Conservation (phyloP, 2,797 vertebrate species). For the Hozukius guyotensis region DNA sequence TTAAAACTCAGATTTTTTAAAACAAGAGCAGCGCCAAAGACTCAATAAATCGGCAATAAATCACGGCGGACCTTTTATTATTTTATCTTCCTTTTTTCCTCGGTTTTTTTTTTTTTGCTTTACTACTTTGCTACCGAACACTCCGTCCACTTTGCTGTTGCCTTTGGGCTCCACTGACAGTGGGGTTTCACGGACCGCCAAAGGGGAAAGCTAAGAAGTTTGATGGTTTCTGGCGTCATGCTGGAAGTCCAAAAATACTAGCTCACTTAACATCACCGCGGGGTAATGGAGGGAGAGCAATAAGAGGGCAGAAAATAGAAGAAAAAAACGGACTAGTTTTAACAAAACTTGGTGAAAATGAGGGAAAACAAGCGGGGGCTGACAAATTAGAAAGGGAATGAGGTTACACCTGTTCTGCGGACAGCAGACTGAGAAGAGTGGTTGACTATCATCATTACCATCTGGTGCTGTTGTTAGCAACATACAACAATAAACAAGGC, state of each 20-base stretch:
- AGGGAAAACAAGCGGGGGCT: constrained; percentile 42
- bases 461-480: constrained; percentile 79
- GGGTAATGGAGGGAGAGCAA: constrained; percentile 52
- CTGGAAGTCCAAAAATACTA: constrained; percentile 70
- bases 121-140: constrained; percentile 73
- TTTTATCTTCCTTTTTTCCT: constrained; percentile 59
- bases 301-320: constrained; percentile 6
- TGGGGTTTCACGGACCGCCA: constrained; percentile 63
- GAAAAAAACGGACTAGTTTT: constrained; percentile 11
- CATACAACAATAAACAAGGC: constrained; percentile 75
- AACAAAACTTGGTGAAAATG: constrained; percentile 53
- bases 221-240: constrained; percentile 69
- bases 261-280: constrained; percentile 67
- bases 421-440: constrained; percentile 15
- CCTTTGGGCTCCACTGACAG: constrained; percentile 67
- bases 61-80: constrained; percentile 63
- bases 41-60: constrained; percentile 81
- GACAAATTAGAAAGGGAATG: constrained; percentile 62
- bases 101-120: constrained; percentile 30
- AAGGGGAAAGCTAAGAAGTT: constrained; percentile 65
- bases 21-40: constrained; percentile 79
- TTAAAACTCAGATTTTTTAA: constrained; percentile 79
- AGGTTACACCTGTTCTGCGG: constrained; percentile 73
- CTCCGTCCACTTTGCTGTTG: constrained; percentile 61
- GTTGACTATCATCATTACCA: constrained; percentile 67